phyloP scores from a whole-genome alignment of 2,113 vertebrate species.

The Nycticebus coucang region DNA sequence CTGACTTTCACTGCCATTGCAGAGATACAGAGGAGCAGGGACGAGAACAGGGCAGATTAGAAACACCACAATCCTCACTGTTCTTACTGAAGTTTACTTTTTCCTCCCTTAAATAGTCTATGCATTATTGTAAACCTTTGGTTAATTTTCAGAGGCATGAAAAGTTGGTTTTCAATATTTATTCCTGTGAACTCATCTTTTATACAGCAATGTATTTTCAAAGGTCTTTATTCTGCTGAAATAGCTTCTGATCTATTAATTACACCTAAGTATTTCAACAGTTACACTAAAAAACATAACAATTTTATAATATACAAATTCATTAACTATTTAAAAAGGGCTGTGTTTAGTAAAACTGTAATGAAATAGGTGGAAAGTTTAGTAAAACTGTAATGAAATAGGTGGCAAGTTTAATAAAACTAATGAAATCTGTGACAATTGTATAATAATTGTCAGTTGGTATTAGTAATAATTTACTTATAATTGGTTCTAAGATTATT shows the following conservation, averaged over 20 bases:
- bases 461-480: neutral
- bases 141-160: neutral
- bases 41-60: neutral
- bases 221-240: neutral
- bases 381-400: neutral
- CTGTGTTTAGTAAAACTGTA: neutral
- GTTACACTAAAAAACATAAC: neutral
- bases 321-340: neutral
- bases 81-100: neutral
- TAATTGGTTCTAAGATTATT: neutral
- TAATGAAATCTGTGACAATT: neutral
- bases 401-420: neutral
- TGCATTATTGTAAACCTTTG: neutral
- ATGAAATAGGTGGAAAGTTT: neutral
- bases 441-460: neutral
- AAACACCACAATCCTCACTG: neutral
- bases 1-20: neutral
- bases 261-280: neutral
- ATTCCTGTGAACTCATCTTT: neutral
- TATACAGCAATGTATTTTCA: neutral
- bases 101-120: neutral
- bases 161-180: neutral
- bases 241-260: neutral
- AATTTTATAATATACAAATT: neutral
- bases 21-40: neutral